Percentiles rank a stretch among this genome's conserved stretches.
phyloP scores from a whole-genome alignment of 1,140 invertebrate species.

The Pseudomyrmex flavicornis region DNA sequence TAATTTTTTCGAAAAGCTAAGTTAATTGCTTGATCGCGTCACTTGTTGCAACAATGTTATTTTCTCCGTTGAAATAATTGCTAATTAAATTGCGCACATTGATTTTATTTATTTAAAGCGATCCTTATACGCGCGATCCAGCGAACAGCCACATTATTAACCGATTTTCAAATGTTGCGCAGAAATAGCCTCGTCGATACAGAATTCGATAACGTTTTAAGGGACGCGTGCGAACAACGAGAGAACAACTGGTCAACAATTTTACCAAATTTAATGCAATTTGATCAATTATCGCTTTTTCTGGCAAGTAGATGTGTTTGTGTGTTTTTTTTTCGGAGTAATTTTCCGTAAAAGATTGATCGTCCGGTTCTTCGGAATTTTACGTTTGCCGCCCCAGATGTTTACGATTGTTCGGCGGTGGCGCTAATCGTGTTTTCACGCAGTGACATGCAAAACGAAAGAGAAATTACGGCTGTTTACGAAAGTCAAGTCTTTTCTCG shows the following conservation, averaged over 20 bases:
- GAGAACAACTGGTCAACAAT: no score
- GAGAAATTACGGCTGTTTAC: neutral
- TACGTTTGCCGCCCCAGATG: neutral
- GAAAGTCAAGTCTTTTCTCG: neutral
- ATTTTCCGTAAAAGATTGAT: constrained; percentile 7
- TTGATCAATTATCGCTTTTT: neutral
- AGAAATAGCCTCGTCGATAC: neutral
- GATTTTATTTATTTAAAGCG: neutral
- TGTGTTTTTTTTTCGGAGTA: neutral
- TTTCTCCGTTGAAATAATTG: constrained; percentile 35
- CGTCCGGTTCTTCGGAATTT: neutral
- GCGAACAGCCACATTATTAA: constrained; percentile 31
- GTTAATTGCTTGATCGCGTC: constrained; percentile 22
- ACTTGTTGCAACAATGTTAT: constrained; percentile 44
- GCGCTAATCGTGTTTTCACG: neutral
- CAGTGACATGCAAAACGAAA: neutral
- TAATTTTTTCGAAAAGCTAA: constrained; percentile 19
- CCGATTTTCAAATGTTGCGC: constrained; percentile 26
- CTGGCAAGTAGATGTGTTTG: no score
- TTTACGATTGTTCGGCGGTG: neutral
- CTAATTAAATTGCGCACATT: constrained; percentile 37
- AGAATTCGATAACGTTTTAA: constrained; percentile 4
- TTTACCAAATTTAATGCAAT: neutral
- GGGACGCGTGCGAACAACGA: neutral
- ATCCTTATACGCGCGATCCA: neutral